Conservation (phyloP, 37 sponge, comb jelly and placozoan genomes). For the Petrosia ficiformis region DNA sequence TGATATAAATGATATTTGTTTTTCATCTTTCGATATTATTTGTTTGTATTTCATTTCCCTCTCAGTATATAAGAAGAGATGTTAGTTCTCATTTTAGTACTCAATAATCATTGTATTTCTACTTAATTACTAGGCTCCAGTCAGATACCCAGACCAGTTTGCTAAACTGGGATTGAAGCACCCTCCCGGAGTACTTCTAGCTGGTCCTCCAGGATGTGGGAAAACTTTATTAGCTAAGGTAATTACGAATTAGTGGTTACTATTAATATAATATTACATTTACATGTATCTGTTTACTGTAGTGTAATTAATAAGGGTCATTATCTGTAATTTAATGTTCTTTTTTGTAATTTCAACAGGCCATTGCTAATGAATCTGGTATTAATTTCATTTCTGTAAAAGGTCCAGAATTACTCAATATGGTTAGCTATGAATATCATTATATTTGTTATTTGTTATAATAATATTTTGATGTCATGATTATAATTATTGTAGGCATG, state of each 20-base stretch:
- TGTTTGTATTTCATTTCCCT: background rate
- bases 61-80: background rate
- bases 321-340: background rate
- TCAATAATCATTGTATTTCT: background rate
- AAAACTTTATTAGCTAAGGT: conserved; percentile 98
- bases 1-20: background rate
- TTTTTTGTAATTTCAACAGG: conserved; percentile 30
- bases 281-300: background rate
- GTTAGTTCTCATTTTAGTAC: background rate
- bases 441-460: background rate
- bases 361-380: conserved; percentile 95
- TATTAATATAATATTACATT: background rate
- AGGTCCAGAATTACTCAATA: conserved; percentile 98
- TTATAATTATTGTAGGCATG: conserved; percentile 1
- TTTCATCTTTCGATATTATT: background rate
- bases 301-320: background rate
- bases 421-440: conserved; percentile 48
- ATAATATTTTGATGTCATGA: background rate
- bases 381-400: conserved; percentile 99
- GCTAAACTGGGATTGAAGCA: conserved; percentile 75
- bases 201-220: conserved; percentile 99
- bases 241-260: background rate
- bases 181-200: conserved; percentile 89
- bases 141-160: conserved; percentile 80
- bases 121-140: conserved; percentile 60